These are phyloP conservation scores for Sphenodon punctatus DNA, from an alignment of 2,797 vertebrate species.

Conservation along the genomic window DNA sequence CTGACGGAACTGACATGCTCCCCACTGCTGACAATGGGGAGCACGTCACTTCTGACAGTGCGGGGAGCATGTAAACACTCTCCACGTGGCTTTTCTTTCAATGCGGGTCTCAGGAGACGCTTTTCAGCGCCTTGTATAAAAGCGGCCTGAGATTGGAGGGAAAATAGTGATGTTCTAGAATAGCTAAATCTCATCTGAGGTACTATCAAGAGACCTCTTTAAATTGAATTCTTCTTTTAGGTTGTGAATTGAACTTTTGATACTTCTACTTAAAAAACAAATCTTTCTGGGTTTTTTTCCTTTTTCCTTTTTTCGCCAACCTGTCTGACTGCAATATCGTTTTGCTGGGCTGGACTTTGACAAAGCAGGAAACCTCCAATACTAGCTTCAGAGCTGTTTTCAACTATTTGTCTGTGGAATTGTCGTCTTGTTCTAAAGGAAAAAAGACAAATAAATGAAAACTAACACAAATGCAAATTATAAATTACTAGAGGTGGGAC, in stretches of 20 bases:
- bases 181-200: neutral
- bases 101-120: too few relatives aligned
- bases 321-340: neutral
- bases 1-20: too few relatives aligned
- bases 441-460: constrained; percentile 19
- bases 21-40: too few relatives aligned
- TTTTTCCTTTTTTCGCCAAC: neutral
- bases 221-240: constrained; percentile 15
- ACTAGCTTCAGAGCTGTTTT: neutral
- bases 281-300: neutral
- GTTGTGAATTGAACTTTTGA: constrained; percentile 13
- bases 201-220: neutral
- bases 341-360: neutral
- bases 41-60: too few relatives aligned
- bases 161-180: neutral
- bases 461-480: neutral
- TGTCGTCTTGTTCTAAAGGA: neutral
- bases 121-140: too few relatives aligned
- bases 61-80: too few relatives aligned
- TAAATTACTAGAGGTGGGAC: too few relatives aligned
- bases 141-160: neutral
- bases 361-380: constrained; percentile 2
- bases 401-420: neutral
- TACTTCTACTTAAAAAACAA: neutral
- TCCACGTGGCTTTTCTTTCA: too few relatives aligned